A percentile compares a stretch with the other conserved stretches of the same genome.
Conservation (phyloP, 2,888 invertebrate species). For the Formica aserva region DNA sequence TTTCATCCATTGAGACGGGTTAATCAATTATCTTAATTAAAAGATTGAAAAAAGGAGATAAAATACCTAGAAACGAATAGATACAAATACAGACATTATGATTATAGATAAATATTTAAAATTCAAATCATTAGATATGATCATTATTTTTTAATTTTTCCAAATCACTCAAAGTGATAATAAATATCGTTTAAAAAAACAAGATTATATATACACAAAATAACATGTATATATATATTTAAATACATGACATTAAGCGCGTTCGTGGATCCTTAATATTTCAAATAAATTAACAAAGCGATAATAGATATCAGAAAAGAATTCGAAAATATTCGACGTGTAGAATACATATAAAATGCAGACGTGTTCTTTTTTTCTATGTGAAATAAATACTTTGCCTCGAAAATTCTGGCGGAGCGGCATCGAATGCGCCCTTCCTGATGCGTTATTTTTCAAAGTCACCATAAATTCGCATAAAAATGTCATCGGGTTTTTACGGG, state of each 20-base stretch:
- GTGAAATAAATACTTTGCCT: neutral
- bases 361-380: neutral
- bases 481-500: constrained; percentile 16
- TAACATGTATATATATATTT: neutral
- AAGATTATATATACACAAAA: neutral
- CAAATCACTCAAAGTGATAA: neutral
- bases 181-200: neutral
- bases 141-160: neutral
- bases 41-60: neutral
- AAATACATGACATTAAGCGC: neutral
- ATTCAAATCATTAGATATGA: neutral
- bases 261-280: neutral
- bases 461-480: constrained; percentile 32
- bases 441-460: neutral
- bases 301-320: neutral
- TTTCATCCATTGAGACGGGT: neutral
- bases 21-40: neutral
- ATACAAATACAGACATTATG: neutral
- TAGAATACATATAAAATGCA: neutral
- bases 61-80: neutral
- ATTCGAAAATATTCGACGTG: neutral
- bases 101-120: neutral
- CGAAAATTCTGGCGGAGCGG: neutral
- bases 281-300: neutral
- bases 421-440: neutral